These are phyloP conservation scores for Scophthalmus maximus DNA, from an alignment of 2,113 vertebrate genomes.

Conservation along the genomic window DNA sequence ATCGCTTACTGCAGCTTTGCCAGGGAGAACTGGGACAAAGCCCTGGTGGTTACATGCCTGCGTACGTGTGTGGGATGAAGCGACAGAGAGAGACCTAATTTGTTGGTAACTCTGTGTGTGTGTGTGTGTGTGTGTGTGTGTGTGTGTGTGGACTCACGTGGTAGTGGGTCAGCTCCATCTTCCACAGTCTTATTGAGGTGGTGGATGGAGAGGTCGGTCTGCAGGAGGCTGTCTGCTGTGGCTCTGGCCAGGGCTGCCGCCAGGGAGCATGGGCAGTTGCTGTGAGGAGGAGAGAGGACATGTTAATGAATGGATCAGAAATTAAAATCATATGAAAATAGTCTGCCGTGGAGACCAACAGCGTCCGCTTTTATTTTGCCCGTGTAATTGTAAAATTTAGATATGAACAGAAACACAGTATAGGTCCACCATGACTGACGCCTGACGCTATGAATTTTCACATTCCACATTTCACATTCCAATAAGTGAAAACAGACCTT, in stretches of 20 bases:
- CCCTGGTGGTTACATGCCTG: conserved; percentile 62
- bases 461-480: too few species aligned
- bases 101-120: conserved; percentile 23
- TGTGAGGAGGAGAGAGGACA: conserved; percentile 67
- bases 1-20: conserved; percentile 42
- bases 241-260: conserved; percentile 94
- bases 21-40: conserved; percentile 69
- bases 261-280: conserved; percentile 96
- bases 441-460: too few species aligned
- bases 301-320: conserved; percentile 34
- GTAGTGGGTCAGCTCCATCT: conserved; percentile 88
- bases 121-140: not conserved
- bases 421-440: too few species aligned
- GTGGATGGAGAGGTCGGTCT: conserved; percentile 91
- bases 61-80: conserved; percentile 49
- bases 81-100: conserved; percentile 62
- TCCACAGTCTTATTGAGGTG: conserved; percentile 88
- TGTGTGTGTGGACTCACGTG: conserved; percentile 85
- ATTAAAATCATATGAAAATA: conserved; percentile 1
- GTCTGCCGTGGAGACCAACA: not conserved
- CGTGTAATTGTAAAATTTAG: not conserved
- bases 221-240: conserved; percentile 91
- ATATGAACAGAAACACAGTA: too few species aligned
- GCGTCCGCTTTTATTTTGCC: not conserved
- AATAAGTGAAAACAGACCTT: too few species aligned